phyloP scores from a whole-genome alignment of 2,888 invertebrate genomes.

The Dasypolia templi region DNA sequence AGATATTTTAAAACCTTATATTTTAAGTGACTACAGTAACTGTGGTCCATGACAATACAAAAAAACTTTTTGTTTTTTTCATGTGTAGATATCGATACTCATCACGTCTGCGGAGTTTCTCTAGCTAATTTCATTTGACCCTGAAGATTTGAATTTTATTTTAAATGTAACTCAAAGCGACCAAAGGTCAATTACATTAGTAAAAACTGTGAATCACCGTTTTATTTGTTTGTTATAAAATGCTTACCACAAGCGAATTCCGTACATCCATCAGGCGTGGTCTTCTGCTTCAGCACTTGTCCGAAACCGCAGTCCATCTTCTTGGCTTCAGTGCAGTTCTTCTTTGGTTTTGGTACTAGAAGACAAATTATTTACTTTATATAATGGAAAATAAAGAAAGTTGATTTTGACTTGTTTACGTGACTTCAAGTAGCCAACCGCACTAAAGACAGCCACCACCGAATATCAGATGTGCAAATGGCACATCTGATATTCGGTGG shows the following conservation, averaged over 20 bases:
- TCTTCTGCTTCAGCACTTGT: conserved; percentile 93
- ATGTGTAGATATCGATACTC: too few species aligned
- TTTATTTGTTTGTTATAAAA: not conserved
- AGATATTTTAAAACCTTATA: too few species aligned
- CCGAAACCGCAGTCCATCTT: conserved; percentile 93
- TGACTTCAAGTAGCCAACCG: not conserved
- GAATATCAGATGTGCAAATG: too few species aligned
- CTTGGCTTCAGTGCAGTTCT: conserved; percentile 91
- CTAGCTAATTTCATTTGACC: too few species aligned
- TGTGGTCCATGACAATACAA: too few species aligned
- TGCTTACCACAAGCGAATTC: conserved; percentile 93
- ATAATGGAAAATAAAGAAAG: not conserved
- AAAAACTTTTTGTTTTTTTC: too few species aligned
- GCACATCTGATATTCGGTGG: not conserved
- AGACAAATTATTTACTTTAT: conserved; percentile 25
- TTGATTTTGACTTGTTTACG: not conserved
- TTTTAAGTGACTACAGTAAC: too few species aligned
- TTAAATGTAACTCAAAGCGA: not conserved
- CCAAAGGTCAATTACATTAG: not conserved
- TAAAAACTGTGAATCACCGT: not conserved
- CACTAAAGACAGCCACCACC: too few species aligned
- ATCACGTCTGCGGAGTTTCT: too few species aligned
- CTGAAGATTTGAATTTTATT: too few species aligned
- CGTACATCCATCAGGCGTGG: conserved; percentile 92
- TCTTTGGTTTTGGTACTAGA: conserved; percentile 89